Evolutionary conservation across 2,888 invertebrate species (phyloP).

Genomic region (Orthosia incerta): DNA sequence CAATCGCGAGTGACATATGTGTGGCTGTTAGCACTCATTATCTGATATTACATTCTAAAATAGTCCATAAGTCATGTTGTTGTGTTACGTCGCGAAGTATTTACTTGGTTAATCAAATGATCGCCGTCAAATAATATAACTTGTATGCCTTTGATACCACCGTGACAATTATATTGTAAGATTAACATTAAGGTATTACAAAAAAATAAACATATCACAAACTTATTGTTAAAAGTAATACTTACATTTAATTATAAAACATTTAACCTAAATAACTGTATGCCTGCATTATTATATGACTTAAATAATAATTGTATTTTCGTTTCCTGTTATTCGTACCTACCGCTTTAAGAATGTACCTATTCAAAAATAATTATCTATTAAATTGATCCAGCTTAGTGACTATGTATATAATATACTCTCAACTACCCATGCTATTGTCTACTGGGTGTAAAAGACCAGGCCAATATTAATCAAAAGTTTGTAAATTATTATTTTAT

Average conservation of each 20-base stretch:
- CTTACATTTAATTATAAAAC: constrained; percentile 57
- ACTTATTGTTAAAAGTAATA: constrained; percentile 65
- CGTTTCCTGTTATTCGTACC: constrained; percentile 27
- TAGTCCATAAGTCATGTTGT: not conserved
- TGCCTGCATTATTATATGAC: constrained; percentile 55
- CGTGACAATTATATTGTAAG: constrained; percentile 66
- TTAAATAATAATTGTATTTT: constrained; percentile 21
- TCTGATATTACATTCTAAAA: constrained; percentile 15
- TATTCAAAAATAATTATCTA: constrained; percentile 1
- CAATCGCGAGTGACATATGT: not conserved
- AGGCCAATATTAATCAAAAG: constrained; percentile 5
- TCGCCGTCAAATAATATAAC: constrained; percentile 57
- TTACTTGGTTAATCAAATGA: constrained; percentile 31
- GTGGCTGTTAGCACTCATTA: not conserved
- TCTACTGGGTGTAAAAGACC: not conserved
- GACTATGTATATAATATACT: constrained; percentile 3
- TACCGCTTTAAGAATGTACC: not conserved
- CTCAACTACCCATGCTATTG: constrained; percentile 8
- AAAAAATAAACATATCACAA: constrained; percentile 74
- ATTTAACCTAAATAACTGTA: constrained; percentile 62
- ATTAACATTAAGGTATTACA: constrained; percentile 65
- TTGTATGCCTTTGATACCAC: constrained; percentile 67
- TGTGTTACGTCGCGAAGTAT: constrained; percentile 17
- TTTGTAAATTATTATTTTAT: not conserved
- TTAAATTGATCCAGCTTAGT: constrained; percentile 2